Conservation (phyloP, 1,140 invertebrate genomes). For the Rhyzopertha dominica region DNA sequence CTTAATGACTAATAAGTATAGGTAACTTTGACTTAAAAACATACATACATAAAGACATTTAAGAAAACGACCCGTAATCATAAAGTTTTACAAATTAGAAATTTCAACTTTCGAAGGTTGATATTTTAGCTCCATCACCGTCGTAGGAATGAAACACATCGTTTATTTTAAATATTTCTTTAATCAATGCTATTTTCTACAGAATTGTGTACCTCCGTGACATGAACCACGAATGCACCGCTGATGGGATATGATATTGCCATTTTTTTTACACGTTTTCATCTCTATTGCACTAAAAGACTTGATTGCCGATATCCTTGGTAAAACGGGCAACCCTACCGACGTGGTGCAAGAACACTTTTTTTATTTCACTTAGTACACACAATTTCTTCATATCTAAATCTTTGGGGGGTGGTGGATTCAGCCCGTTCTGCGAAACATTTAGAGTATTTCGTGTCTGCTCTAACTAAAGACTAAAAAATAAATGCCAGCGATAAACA, state of each 20-base stretch:
- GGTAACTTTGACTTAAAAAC: too few relatives aligned
- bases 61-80: too few relatives aligned
- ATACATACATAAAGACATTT: too few relatives aligned
- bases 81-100: too few relatives aligned
- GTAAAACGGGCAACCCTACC: background rate
- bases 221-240: conserved; percentile 33
- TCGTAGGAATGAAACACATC: conserved; percentile 7
- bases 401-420: conserved; percentile 3
- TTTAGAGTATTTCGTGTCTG: conserved; percentile 12
- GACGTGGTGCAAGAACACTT: background rate
- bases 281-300: conserved; percentile 41
- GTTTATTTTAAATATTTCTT: conserved; percentile 40
- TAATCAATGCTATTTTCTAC: conserved; percentile 44
- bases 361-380: background rate
- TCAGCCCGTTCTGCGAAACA: conserved; percentile 8
- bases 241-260: conserved; percentile 43
- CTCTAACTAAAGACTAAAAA: conserved; percentile 28
- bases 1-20: too few relatives aligned
- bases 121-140: conserved; percentile 40
- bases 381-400: background rate
- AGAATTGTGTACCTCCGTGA: conserved; percentile 39
- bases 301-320: background rate
- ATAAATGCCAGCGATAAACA: conserved; percentile 32
- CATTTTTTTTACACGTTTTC: conserved; percentile 40
- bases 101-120: too few relatives aligned